Percentiles rank a stretch among this genome's conserved stretches.
Evolutionary conservation across 2,888 invertebrate genomes (phyloP).

Genomic region (Synanthedon andrenaeformis): DNA sequence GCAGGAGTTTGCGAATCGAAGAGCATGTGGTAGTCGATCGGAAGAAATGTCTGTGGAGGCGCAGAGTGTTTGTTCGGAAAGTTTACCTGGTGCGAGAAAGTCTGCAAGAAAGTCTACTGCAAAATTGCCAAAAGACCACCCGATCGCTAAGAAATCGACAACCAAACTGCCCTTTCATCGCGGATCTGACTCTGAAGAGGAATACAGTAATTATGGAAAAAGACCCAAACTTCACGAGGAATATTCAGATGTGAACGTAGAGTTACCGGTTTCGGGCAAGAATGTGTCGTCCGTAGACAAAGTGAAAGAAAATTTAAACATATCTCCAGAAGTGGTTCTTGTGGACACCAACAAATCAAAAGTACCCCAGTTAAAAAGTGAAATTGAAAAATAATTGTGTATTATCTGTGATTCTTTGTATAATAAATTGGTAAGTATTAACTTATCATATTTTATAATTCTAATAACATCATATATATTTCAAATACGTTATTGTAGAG

Average conservation of each 20-base stretch:
- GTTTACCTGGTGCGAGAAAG: no score
- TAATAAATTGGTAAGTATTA: not conserved
- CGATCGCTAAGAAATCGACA: constrained; percentile 63
- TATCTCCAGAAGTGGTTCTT: constrained; percentile 59
- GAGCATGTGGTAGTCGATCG: no score
- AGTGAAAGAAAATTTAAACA: constrained; percentile 60
- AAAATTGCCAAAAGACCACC: constrained; percentile 26
- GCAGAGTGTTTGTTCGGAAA: no score
- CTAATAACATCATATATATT: no score
- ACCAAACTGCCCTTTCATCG: constrained; percentile 36
- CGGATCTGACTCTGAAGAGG: constrained; percentile 14
- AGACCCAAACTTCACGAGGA: constrained; percentile 40
- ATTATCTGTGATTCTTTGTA: not conserved
- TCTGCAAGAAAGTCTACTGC: constrained; percentile 40
- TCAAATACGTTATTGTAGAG: no score
- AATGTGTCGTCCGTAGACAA: constrained; percentile 56
- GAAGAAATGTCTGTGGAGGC: no score
- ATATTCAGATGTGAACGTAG: constrained; percentile 52
- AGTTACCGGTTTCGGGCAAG: constrained; percentile 65
- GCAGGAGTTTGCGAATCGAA: no score
- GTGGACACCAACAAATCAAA: constrained; percentile 25
- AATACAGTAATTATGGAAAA: constrained; percentile 63
- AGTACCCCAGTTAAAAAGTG: constrained; percentile 1
- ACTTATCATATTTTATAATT: no score
- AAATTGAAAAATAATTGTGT: not conserved